Percentiles rank a stretch among this genome's conserved stretches.
Conservation (phyloP, 1,140 invertebrate species). For the Stegodyphus dumicola region DNA sequence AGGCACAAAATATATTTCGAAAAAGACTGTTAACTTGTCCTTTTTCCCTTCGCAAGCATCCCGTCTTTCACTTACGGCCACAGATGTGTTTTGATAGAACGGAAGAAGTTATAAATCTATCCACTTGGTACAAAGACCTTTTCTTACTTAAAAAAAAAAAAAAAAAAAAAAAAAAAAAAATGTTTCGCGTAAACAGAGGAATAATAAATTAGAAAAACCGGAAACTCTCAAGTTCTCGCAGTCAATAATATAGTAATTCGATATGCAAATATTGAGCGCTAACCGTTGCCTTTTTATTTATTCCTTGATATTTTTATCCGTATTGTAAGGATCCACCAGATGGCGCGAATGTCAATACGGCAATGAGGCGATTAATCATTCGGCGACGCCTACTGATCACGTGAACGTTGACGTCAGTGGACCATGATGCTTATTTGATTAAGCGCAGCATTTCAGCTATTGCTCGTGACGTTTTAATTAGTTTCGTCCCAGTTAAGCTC, state of each 20-base stretch:
- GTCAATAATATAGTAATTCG: constrained; percentile 47
- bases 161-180: too few relatives aligned
- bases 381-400: constrained; percentile 23
- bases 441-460: constrained; percentile 10
- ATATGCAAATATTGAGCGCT: constrained; percentile 43
- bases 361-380: constrained; percentile 47
- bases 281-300: not conserved
- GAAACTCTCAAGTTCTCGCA: not conserved
- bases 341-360: constrained; percentile 38
- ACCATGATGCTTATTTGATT: constrained; percentile 42
- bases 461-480: constrained; percentile 41
- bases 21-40: too few relatives aligned
- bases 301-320: not conserved
- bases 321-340: constrained; percentile 1
- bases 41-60: too few relatives aligned
- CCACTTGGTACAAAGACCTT: too few relatives aligned
- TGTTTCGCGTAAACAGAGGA: too few relatives aligned
- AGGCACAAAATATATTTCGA: too few relatives aligned
- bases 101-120: too few relatives aligned
- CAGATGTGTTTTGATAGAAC: too few relatives aligned
- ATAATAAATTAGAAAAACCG: too few relatives aligned
- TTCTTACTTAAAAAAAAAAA: too few relatives aligned
- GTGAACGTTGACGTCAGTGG: constrained; percentile 21
- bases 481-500: constrained; percentile 26
- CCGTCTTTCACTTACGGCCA: too few relatives aligned